Conservation (phyloP, 2,888 invertebrate genomes). For the Strigamia transsilvanica region DNA sequence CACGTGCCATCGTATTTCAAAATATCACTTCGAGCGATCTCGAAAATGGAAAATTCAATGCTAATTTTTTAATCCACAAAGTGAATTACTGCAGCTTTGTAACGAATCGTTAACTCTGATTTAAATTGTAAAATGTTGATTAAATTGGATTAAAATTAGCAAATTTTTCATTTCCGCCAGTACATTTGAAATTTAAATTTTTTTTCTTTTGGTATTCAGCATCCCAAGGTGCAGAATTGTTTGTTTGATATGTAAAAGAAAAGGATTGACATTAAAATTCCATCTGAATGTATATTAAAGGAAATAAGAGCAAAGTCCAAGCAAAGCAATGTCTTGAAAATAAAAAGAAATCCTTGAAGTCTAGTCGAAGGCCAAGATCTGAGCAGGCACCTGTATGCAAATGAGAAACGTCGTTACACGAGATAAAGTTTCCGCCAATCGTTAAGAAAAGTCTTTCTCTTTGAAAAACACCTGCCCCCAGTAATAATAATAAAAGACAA, state of each 20-base stretch:
- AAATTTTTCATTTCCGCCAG: too few species aligned
- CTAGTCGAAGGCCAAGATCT: conserved; percentile 28
- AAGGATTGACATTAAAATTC: not conserved
- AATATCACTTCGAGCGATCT: not conserved
- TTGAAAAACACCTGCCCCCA: not conserved
- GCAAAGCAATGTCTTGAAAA: conserved; percentile 7
- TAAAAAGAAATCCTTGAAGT: conserved; percentile 36
- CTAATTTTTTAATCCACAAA: too few species aligned
- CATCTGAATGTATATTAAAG: not conserved
- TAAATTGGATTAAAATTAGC: too few species aligned
- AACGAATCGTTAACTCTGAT: too few species aligned
- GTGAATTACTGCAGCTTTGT: too few species aligned
- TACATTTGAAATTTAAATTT: too few species aligned
- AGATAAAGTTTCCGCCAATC: conserved; percentile 35
- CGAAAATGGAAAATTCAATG: not conserved
- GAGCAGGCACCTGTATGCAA: conserved; percentile 31
- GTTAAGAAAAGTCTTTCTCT: conserved; percentile 27
- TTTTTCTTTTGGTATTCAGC: too few species aligned
- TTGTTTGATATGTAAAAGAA: too few species aligned
- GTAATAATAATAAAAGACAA: not conserved
- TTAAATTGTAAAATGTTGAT: too few species aligned
- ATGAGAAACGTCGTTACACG: conserved; percentile 17
- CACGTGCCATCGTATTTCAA: conserved; percentile 2
- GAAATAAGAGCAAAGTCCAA: conserved; percentile 1
- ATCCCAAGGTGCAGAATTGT: too few species aligned